These are phyloP conservation scores for Lamellibrachia satsuma DNA, from an alignment of 2,888 invertebrate genomes.

Conservation along the genomic window DNA sequence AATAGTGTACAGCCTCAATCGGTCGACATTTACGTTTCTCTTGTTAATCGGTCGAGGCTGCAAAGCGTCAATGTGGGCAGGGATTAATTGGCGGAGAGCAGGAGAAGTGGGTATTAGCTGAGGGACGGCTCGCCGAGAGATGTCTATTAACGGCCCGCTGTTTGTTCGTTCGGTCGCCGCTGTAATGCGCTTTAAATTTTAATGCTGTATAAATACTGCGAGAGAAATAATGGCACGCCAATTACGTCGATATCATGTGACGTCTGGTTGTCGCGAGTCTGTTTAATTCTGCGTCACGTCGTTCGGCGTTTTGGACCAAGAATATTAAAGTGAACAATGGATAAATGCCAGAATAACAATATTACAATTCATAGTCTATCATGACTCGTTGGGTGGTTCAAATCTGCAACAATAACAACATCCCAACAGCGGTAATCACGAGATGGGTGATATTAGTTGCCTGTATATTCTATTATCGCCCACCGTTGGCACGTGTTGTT, in stretches of 20 bases:
- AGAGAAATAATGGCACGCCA: background rate
- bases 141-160: background rate
- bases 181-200: slow-evolving; percentile 13
- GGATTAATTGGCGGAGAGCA: background rate
- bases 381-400: background rate
- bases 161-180: background rate
- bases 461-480: background rate
- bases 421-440: no score
- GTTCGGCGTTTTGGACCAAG: background rate
- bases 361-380: background rate
- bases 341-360: background rate
- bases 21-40: background rate
- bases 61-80: background rate
- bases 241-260: slow-evolving; percentile 1
- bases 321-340: background rate
- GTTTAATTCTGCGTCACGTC: background rate
- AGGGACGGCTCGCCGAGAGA: background rate
- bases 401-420: no score
- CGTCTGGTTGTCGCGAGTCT: background rate
- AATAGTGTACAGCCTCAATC: background rate
- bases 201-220: background rate
- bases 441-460: no score
- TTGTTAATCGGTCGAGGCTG: background rate
- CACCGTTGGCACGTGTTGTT: background rate
- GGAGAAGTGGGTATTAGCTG: background rate